Conservation (phyloP, 2,797 vertebrate species). For the Acrossocheilus wenchowensis region DNA sequence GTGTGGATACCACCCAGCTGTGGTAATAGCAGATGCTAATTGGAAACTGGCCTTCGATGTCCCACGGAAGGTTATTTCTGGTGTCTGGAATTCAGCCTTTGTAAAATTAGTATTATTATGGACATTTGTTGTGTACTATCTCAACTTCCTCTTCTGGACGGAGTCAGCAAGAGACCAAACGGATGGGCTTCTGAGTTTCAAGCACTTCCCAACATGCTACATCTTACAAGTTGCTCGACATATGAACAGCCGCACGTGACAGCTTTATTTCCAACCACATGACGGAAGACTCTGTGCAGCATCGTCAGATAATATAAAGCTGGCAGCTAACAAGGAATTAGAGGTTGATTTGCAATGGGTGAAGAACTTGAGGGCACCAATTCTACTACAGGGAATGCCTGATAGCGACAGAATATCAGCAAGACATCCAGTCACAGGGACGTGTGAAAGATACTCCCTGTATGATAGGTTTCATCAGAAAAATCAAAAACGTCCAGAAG, state of each 20-base stretch:
- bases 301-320: background rate
- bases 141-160: background rate
- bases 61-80: no score
- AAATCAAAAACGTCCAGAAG: background rate
- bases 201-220: background rate
- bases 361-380: background rate
- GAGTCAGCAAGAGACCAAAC: background rate
- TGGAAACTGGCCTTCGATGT: no score
- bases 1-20: no score
- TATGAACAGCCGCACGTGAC: background rate
- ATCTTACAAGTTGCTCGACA: background rate
- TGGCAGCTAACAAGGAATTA: background rate
- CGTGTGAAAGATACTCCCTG: background rate
- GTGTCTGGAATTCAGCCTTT: no score
- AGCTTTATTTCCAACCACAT: background rate
- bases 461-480: slow-evolving; percentile 43
- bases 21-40: no score
- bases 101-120: no score
- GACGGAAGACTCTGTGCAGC: background rate
- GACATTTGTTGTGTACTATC: background rate
- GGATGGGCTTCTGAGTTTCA: background rate
- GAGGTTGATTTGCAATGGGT: background rate
- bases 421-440: slow-evolving; percentile 4
- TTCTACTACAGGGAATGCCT: background rate
- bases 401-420: no score